Evolutionary conservation across 2,888 invertebrate species (phyloP).

Genomic region (Sesamia inferens): DNA sequence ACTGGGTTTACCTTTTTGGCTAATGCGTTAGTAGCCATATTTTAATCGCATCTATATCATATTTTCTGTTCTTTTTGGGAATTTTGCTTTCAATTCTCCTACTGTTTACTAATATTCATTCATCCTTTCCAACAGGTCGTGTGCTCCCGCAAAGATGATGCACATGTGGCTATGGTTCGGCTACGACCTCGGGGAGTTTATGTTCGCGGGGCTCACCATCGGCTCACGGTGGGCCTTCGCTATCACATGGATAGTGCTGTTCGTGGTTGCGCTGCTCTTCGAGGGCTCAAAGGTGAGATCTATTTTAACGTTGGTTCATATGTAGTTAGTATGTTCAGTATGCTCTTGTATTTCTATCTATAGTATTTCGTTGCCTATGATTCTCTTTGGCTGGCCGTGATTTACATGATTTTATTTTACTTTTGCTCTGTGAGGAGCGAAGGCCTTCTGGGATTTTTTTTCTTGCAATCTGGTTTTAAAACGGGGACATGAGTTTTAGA

Average conservation of each 20-base stretch:
- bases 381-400: background rate
- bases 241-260: constrained; percentile 90
- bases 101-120: background rate
- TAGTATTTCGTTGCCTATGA: background rate
- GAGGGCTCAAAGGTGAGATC: constrained; percentile 89
- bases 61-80: too few relatives aligned
- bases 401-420: background rate
- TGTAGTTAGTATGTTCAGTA: too few relatives aligned
- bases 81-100: too few relatives aligned
- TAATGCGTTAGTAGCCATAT: too few relatives aligned
- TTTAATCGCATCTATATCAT: too few relatives aligned
- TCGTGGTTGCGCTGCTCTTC: constrained; percentile 90
- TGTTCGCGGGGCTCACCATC: constrained; percentile 91
- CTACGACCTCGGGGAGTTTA: constrained; percentile 90
- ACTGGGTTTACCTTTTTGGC: background rate
- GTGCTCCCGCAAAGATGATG: constrained; percentile 82
- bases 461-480: too few relatives aligned
- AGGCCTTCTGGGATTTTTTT: too few relatives aligned
- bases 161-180: constrained; percentile 93
- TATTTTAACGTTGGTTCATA: background rate
- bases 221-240: constrained; percentile 88
- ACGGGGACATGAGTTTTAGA: too few relatives aligned
- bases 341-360: too few relatives aligned
- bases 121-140: constrained; percentile 28
- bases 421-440: background rate